Percentiles rank a stretch among this genome's conserved stretches.
phyloP scores from a whole-genome alignment of 2,888 invertebrate species.

The Leucania comma region DNA sequence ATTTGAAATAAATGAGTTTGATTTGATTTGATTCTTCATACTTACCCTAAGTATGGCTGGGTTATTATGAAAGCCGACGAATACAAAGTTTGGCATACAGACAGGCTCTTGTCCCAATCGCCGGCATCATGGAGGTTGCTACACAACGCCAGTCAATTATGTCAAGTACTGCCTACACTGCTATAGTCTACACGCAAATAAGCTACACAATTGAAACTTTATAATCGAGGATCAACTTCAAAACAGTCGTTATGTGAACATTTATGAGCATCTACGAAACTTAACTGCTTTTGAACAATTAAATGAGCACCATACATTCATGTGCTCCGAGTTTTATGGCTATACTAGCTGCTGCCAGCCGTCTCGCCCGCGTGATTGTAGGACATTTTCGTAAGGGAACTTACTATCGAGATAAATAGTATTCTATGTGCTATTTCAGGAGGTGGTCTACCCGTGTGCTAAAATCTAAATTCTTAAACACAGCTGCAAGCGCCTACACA shows the following conservation, averaged over 20 bases:
- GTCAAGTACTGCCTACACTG: constrained; percentile 44
- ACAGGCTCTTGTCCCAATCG: constrained; percentile 69
- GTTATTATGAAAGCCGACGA: constrained; percentile 12
- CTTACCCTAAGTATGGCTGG: neutral
- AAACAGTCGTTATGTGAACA: constrained; percentile 57
- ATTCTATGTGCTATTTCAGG: too few relatives aligned
- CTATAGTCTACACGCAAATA: constrained; percentile 58
- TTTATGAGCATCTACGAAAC: constrained; percentile 63
- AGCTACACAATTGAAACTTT: constrained; percentile 67
- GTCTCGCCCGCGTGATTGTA: too few relatives aligned
- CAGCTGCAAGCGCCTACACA: too few relatives aligned
- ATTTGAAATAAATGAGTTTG: too few relatives aligned
- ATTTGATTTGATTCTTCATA: too few relatives aligned
- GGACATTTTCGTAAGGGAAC: too few relatives aligned
- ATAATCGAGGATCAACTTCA: constrained; percentile 59
- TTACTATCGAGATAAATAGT: too few relatives aligned
- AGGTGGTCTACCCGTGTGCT: too few relatives aligned
- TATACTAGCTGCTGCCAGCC: neutral
- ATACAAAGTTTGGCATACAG: constrained; percentile 74
- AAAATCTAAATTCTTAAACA: too few relatives aligned
- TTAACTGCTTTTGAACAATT: constrained; percentile 64
- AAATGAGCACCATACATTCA: constrained; percentile 54
- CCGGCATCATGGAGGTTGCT: constrained; percentile 55
- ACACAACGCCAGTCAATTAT: constrained; percentile 66
- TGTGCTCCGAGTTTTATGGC: constrained; percentile 48